These are phyloP conservation scores for Sander lucioperca DNA, from an alignment of 2,113 vertebrate genomes.

Conservation along the genomic window DNA sequence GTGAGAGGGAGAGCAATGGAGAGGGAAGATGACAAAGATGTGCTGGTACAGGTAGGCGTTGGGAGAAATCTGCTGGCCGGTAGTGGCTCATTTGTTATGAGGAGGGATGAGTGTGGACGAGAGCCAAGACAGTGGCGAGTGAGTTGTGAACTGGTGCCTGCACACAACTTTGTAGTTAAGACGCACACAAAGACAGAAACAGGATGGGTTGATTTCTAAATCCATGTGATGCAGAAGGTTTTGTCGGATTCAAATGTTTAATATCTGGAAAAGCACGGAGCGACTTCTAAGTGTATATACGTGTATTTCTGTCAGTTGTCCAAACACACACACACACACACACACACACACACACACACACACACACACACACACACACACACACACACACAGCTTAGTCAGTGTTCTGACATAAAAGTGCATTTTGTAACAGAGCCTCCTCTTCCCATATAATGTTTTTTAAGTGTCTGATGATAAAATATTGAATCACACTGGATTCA, in stretches of 20 bases:
- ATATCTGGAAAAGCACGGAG: not conserved
- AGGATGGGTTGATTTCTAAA: slow-evolving; percentile 1
- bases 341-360: not conserved
- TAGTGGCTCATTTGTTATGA: slow-evolving; percentile 65
- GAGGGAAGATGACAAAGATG: slow-evolving; percentile 63
- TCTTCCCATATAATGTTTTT: slow-evolving; percentile 10
- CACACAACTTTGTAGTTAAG: slow-evolving; percentile 38
- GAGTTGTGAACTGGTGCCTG: slow-evolving; percentile 63
- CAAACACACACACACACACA: slow-evolving; percentile 8
- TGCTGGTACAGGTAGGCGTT: slow-evolving; percentile 48
- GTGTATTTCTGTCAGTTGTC: slow-evolving; percentile 12
- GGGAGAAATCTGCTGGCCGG: slow-evolving; percentile 62
- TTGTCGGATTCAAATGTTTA: slow-evolving; percentile 14
- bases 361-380: not conserved
- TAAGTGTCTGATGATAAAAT: slow-evolving; percentile 31
- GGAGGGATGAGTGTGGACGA: slow-evolving; percentile 67
- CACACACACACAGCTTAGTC: not conserved
- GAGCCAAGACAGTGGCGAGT: slow-evolving; percentile 62
- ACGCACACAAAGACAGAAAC: not conserved
- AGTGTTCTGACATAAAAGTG: slow-evolving; percentile 14
- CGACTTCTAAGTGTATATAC: not conserved
- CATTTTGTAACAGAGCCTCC: slow-evolving; percentile 11
- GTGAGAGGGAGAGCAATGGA: not conserved
- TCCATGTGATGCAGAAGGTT: not conserved
- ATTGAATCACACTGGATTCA: slow-evolving; percentile 40